A percentile compares a stretch with the other conserved stretches of the same genome.
Evolutionary conservation across 2,113 vertebrate species (phyloP).

Genomic region (Cairina moschata): DNA sequence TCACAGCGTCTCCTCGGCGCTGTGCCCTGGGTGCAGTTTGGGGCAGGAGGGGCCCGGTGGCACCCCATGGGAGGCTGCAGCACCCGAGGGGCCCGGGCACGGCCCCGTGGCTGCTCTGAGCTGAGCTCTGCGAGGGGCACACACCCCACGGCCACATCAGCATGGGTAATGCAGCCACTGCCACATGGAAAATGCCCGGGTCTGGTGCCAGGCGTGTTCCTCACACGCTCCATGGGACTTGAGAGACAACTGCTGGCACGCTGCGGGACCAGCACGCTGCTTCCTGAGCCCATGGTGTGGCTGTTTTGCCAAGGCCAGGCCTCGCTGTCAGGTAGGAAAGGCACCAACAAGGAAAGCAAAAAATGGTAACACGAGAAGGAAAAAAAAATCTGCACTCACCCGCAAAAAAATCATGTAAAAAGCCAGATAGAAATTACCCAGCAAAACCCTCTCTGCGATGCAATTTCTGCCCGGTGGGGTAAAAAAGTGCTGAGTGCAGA

Average conservation of each 20-base stretch:
- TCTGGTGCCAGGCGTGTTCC: too few relatives aligned
- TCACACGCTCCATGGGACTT: too few relatives aligned
- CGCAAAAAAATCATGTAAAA: background rate
- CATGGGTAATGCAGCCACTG: too few relatives aligned
- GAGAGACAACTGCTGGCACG: too few relatives aligned
- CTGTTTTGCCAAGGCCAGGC: background rate
- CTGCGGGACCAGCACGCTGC: background rate
- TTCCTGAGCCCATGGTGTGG: too few relatives aligned
- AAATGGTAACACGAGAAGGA: background rate
- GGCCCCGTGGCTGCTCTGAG: accelerated
- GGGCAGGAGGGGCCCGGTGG: too few relatives aligned
- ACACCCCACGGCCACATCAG: background rate
- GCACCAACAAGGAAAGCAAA: too few relatives aligned
- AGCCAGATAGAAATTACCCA: accelerated
- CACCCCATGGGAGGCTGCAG: too few relatives aligned
- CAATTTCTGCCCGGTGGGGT: background rate
- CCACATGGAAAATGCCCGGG: too few relatives aligned
- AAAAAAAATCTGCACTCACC: too few relatives aligned
- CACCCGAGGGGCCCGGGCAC: background rate
- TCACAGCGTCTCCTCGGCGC: background rate
- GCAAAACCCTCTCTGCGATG: accelerated
- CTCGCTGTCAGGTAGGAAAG: background rate
- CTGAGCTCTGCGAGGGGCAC: background rate
- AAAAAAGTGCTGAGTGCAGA: background rate
- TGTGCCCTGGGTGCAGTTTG: background rate